These are phyloP conservation scores for Triplophysa bombifrons DNA, from an alignment of 2,797 vertebrate genomes.

Conservation along the genomic window DNA sequence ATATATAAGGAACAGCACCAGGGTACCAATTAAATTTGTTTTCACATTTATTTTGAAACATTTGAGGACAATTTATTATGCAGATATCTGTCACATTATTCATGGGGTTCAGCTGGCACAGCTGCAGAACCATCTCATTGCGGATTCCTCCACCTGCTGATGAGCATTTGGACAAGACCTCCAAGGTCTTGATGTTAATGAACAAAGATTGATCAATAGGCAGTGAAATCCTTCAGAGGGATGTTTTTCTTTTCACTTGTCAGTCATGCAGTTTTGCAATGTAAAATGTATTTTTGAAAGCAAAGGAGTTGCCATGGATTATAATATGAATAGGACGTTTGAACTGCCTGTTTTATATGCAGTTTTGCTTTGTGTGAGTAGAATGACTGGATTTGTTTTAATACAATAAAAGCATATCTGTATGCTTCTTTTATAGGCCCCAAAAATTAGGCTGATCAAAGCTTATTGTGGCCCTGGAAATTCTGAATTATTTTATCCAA, in stretches of 20 bases:
- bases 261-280: neutral
- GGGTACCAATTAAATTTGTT: conserved; percentile 17
- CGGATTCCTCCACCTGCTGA: conserved; percentile 23
- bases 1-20: conserved; percentile 1
- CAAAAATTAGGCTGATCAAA: neutral
- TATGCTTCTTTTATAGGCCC: no score
- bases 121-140: conserved; percentile 38
- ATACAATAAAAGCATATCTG: neutral
- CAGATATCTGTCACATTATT: conserved; percentile 29
- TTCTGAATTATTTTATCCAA: neutral
- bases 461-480: neutral
- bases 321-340: conserved; percentile 1
- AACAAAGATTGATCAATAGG: conserved; percentile 24
- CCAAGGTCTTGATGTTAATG: conserved; percentile 30
- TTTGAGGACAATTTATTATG: conserved; percentile 45
- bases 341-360: neutral
- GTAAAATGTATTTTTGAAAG: conserved; percentile 6
- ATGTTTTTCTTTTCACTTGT: neutral
- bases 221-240: conserved; percentile 6
- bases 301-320: conserved; percentile 1
- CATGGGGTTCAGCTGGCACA: conserved; percentile 50
- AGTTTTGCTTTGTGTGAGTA: conserved; percentile 1
- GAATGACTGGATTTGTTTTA: neutral
- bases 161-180: conserved; percentile 19
- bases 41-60: conserved; percentile 19